Conservation (phyloP, 2,797 vertebrate genomes). For the Premnoplex brunnescens region DNA sequence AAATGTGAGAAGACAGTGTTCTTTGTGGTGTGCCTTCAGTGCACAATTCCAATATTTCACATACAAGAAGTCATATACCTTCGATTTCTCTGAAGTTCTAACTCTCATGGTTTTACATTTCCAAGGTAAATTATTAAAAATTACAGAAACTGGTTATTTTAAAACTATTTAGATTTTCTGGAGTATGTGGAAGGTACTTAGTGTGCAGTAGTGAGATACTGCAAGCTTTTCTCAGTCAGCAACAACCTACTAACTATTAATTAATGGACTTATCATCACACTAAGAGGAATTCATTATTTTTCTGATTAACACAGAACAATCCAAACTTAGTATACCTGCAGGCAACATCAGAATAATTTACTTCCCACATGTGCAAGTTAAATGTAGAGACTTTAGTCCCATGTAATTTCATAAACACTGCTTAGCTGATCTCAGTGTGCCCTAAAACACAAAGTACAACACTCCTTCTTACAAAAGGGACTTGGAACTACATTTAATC, state of each 20-base stretch:
- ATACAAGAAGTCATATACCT: not conserved
- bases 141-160: not conserved
- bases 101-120: not conserved
- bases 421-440: not conserved
- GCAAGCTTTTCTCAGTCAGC: not conserved
- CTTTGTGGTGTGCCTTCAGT: not conserved
- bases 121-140: not conserved
- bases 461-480: not conserved
- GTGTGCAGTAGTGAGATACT: not conserved
- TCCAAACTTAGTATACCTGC: not conserved
- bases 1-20: not conserved
- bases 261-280: not conserved
- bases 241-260: not conserved
- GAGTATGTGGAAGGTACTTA: not conserved
- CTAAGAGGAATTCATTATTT: not conserved
- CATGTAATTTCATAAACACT: not conserved
- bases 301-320: not conserved
- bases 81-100: not conserved
- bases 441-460: not conserved
- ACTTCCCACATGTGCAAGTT: fast-evolving
- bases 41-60: fast-evolving
- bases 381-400: not conserved
- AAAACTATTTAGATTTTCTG: not conserved
- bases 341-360: not conserved
- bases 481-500: not conserved